A percentile compares a stretch with the other conserved stretches of the same genome.
Evolutionary conservation across 2,113 vertebrate genomes (phyloP).

Genomic region (Nymphicus hollandicus): DNA sequence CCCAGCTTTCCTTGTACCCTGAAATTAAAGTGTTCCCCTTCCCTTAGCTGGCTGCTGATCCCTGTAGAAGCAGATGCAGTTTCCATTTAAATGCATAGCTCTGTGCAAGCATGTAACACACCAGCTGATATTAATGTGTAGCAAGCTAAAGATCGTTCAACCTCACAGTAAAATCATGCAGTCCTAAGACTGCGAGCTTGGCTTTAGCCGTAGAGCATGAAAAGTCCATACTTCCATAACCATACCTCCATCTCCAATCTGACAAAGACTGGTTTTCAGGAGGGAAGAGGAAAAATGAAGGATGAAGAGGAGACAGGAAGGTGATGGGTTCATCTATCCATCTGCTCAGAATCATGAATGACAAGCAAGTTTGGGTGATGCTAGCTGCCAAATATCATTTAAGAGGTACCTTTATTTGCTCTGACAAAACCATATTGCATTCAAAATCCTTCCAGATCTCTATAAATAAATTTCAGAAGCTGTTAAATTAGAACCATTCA

Average conservation of each 20-base stretch:
- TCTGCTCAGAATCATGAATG: not conserved
- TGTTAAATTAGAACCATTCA: slow-evolving; percentile 47
- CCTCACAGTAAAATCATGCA: not conserved
- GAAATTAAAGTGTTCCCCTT: not conserved
- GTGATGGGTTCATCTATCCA: not conserved
- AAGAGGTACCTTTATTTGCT: slow-evolving; percentile 24
- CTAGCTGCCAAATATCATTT: not conserved
- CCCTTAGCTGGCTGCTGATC: not conserved
- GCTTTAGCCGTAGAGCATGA: not conserved
- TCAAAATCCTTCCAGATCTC: slow-evolving; percentile 51
- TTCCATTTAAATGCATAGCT: not conserved
- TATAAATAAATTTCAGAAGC: slow-evolving; percentile 59
- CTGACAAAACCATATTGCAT: slow-evolving; percentile 20
- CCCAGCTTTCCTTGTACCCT: not conserved
- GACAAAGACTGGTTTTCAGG: not conserved
- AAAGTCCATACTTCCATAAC: not conserved
- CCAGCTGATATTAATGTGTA: not conserved
- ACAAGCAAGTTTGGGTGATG: not conserved
- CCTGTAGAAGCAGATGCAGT: not conserved
- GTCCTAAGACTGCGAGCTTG: not conserved
- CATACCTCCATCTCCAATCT: not conserved
- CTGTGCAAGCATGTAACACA: not conserved
- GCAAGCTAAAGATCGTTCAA: not conserved
- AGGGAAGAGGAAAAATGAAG: not conserved
- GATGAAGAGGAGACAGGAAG: not conserved